Conservation (phyloP, 2,888 invertebrate genomes). For the Hybos culiciformis region DNA sequence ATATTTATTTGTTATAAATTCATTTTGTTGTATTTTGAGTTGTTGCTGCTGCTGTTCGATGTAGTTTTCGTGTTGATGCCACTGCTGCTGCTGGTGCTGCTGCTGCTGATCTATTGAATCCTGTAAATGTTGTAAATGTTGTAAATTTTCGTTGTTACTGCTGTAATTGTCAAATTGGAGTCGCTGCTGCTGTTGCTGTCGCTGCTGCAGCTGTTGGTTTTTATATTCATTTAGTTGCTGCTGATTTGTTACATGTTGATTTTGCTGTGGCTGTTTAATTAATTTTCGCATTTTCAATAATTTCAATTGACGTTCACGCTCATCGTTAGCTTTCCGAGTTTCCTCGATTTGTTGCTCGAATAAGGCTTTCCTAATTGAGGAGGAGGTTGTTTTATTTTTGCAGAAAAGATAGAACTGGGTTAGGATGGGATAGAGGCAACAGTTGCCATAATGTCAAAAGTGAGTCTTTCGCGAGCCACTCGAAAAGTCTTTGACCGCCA, state of each 20-base stretch:
- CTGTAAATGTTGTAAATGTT: no score
- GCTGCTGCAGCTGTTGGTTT: neutral
- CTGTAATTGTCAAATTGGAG: neutral
- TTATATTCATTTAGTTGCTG: neutral
- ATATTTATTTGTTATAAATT: neutral
- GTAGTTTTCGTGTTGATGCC: slow-evolving; percentile 8
- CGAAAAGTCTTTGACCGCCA: no score
- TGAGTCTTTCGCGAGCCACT: no score
- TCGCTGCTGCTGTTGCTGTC: neutral
- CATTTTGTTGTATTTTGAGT: neutral
- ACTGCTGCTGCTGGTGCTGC: neutral
- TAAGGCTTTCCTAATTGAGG: neutral
- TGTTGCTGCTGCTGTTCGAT: neutral
- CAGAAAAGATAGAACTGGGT: no score
- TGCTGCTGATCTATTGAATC: no score
- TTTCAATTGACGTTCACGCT: neutral
- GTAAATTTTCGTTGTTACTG: neutral
- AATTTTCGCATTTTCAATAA: neutral
- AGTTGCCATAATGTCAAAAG: no score
- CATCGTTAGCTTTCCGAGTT: neutral
- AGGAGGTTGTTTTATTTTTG: no score
- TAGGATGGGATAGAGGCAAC: no score
- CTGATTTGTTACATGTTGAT: no score
- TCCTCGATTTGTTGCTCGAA: neutral
- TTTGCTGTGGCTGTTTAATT: no score